Conservation (phyloP, 2,888 invertebrate species). For the Pristionchus japonicus region DNA sequence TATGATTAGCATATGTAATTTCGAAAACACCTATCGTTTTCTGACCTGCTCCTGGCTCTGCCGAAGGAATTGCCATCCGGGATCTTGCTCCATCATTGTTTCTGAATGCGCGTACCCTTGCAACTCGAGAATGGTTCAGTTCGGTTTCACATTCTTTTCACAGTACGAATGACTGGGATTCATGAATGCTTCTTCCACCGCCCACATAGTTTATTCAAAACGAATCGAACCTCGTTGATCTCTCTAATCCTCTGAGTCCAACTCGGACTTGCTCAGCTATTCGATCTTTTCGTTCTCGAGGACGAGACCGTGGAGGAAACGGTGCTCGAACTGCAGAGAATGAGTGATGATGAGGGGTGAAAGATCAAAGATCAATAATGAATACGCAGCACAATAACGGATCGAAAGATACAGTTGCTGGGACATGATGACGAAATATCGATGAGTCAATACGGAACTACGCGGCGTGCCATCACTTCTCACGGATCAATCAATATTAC, state of each 20-base stretch:
- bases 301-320: background rate
- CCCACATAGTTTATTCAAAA: too few relatives aligned
- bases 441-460: background rate
- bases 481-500: slow-evolving; percentile 3
- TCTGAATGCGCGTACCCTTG: background rate
- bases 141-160: background rate
- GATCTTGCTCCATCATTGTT: slow-evolving; percentile 57
- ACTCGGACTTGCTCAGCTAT: background rate
- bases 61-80: slow-evolving; percentile 74
- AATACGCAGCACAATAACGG: background rate
- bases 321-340: background rate
- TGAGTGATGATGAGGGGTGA: background rate
- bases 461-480: background rate
- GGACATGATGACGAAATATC: background rate
- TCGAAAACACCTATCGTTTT: background rate
- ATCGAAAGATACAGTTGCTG: background rate
- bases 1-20: slow-evolving; percentile 35
- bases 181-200: background rate
- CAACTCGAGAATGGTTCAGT: too few relatives aligned
- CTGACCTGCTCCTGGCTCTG: slow-evolving; percentile 72
- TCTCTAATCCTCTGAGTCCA: background rate
- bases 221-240: background rate
- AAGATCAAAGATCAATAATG: background rate
- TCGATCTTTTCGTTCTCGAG: slow-evolving; percentile 13
- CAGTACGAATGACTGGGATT: background rate